Conservation (phyloP, 2,888 invertebrate genomes). For the Anthrax anthrax region DNA sequence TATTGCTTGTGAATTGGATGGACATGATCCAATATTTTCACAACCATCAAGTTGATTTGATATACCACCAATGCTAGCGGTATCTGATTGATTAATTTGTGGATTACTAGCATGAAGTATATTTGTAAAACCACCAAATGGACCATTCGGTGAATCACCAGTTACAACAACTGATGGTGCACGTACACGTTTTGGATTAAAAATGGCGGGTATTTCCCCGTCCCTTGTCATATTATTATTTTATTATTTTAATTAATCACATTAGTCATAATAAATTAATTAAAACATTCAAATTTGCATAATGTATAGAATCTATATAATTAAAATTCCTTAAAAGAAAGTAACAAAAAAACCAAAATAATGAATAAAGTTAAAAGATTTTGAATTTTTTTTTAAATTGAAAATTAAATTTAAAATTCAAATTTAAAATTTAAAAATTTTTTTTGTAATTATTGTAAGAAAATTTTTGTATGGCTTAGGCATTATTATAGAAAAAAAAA, state of each 20-base stretch:
- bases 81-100: constrained; percentile 39
- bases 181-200: constrained; percentile 58
- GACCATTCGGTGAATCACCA: constrained; percentile 42
- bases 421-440: too few relatives aligned
- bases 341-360: too few relatives aligned
- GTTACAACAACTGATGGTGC: constrained; percentile 57
- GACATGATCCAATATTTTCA: constrained; percentile 18
- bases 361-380: too few relatives aligned
- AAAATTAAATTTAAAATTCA: too few relatives aligned
- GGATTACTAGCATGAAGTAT: constrained; percentile 34
- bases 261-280: too few relatives aligned
- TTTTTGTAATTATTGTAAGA: too few relatives aligned
- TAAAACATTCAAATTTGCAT: too few relatives aligned
- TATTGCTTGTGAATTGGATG: constrained; percentile 6
- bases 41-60: constrained; percentile 49
- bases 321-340: too few relatives aligned
- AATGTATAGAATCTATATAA: too few relatives aligned
- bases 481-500: too few relatives aligned
- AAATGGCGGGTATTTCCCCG: constrained; percentile 67
- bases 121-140: constrained; percentile 37
- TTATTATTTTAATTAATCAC: constrained; percentile 1
- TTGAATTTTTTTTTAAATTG: too few relatives aligned
- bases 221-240: constrained; percentile 44
- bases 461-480: too few relatives aligned
- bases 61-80: constrained; percentile 12